Evolutionary conservation across 2,797 vertebrate genomes (phyloP).

Genomic region (Thalassophryne amazonica): DNA sequence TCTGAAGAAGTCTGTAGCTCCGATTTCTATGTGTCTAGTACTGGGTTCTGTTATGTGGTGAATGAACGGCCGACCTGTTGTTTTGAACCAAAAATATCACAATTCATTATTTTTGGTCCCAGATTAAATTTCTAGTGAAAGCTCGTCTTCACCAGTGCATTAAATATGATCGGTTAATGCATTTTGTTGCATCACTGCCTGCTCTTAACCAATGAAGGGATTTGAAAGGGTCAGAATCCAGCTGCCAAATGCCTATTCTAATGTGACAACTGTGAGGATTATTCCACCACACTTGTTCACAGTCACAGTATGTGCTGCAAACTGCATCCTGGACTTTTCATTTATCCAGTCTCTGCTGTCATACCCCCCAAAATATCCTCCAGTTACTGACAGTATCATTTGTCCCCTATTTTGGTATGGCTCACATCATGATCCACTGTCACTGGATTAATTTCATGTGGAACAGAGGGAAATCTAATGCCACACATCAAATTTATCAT

Average conservation of each 20-base stretch:
- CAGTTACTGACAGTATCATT: not conserved
- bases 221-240: constrained; percentile 48
- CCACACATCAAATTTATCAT: too few species aligned
- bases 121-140: not conserved
- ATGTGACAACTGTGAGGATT: constrained; percentile 68
- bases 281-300: constrained; percentile 35
- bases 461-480: not conserved
- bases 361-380: not conserved
- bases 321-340: not conserved
- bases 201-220: constrained; percentile 40
- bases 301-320: not conserved
- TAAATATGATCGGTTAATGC: constrained; percentile 42
- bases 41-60: constrained; percentile 12
- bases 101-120: constrained; percentile 4
- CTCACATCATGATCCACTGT: not conserved
- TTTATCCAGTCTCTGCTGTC: constrained; percentile 8
- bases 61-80: constrained; percentile 6
- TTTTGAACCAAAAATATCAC: constrained; percentile 13
- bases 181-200: constrained; percentile 27
- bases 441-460: not conserved
- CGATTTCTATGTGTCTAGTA: constrained; percentile 21
- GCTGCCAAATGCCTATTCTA: constrained; percentile 43
- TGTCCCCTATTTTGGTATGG: not conserved
- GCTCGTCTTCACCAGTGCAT: not conserved
- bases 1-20: constrained; percentile 9